Evolutionary conservation across 2,888 invertebrate species (phyloP), one percentile per base, ranked within the genome.

Genomic region (Odontocolon sp.): DNA sequence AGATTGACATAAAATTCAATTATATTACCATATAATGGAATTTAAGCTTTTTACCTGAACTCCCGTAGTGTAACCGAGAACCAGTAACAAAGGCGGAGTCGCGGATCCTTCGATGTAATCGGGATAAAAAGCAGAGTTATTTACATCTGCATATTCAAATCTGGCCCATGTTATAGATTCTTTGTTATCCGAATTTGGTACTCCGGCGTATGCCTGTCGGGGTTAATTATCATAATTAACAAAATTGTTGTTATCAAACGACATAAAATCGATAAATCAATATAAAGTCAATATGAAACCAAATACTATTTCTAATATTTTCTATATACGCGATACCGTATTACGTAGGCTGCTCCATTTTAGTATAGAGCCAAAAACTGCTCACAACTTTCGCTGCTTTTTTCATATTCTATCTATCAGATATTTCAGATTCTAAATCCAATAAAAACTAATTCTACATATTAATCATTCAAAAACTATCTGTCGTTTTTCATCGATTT

Each of bases 71-170:
- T 97, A 96, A n/a, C 97, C 99, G 71, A 99, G 92, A 45, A 97
- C 94, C 14, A 99, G 92, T 21, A 99, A 92, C 54, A 99, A 91
- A 0, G 98, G 96, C 31, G 96, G 94, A 71, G 95, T 92, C 69
- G 93, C 91, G 81, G 92, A 91, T 2, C 93, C 93, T 83, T 95
- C 95, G 83, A 95, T 94, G 86, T 93, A 92, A 81, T 95, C 95
- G 68, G 94, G 94, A 84, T 94, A 94, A 70, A 94, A 93, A 57
- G 93, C 92, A 21, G 94, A 93, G 90, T 96, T 96, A 86, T 96
- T 96, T 80, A 95, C 94, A 89, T 97, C 97, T 26, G 96, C 94
- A 78, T 95, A 94, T 91, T 98, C 98, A 91, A 98, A 98, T 85
- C 95, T 92, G 6, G 96, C 96, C 97, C 97, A 97, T 83, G 92